Base-by-base conservation (phyloP, 2,113 vertebrate species). In the Tenrec ecaudatus region DNA sequence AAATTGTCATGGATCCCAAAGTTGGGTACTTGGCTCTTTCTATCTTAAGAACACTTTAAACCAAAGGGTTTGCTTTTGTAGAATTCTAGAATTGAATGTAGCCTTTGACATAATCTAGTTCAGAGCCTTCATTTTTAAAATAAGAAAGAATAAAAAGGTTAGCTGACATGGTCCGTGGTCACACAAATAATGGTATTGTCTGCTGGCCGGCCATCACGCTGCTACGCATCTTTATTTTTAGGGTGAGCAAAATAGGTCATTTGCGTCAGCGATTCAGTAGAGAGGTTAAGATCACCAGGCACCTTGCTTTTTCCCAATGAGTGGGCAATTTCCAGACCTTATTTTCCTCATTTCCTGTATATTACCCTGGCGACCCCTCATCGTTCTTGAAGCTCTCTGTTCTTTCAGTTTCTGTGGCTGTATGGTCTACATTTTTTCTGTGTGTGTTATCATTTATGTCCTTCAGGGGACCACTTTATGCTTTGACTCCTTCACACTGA, bases 221-320 rank as follows among this genome's bases (percentile, higher is more conserved):
- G 90, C 76, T 82, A 31, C 62, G 79, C 62, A 62, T 94, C 90
- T 93, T 96, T 96, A 97, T 96, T 97, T 96, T 96, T 95, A 95
- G 96, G 90, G 31, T 83, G 86, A 93, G 58, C 76, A 91, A 93
- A 97, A 82, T 95, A 96, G 96, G 96, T 76, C 94, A 79, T 88
- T 94, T 88, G 82, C 90, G 23, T 94, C 82, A 10, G 92, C 82
- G 79, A 79, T 73, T 87, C 79, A 53, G 88, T 73, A 25, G 81
- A 80, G 92, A 87, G 75, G 80, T 75, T 64, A 82, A 85, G 88
- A 82, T 90, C 75, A 69, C 57, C 53, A 60, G 43, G 43, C 40
- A 17, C 69, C 78, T 93, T 84, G 20, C 3, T 88, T 92, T 87
- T 91, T 82, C 75, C 77, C 87, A 91, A 43, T n/a, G 84, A 92